Evolutionary conservation across 1,140 invertebrate genomes (phyloP), one percentile per base, ranked within the genome.

Genomic region (Pollicipes pollicipes): DNA sequence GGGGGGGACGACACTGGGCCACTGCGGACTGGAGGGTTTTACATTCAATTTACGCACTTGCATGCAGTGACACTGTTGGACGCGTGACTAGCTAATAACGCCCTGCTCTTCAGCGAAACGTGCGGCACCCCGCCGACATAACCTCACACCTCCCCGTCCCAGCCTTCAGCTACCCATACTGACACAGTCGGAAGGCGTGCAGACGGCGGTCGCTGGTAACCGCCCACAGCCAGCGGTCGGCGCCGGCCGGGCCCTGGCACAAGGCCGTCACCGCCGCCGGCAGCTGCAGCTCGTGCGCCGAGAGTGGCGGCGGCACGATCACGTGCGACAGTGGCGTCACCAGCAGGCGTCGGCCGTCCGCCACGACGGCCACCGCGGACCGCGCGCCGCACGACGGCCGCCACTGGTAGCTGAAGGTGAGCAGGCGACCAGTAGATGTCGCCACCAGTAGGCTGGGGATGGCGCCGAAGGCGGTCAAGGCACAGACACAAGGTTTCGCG

Each of bases 281-380:
- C 45, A 58, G 45, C 21, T 17, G 10, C 45, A 58, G 45, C 45
- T 82, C 80, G 71, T 84, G 83, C 66, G 88, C 86, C 68, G 83
- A 83, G 88, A 93, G 88, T 68, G 93, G 92, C 8, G 93, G 93
- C 64, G 93, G 93, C 13, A 93, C 82, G 31, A 91, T 82, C 69
- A 84, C 83, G 70, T 85, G 77, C 74, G 84, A 83, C 75, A 94
- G 90, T 68, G 85, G 83, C 21, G 91, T 93, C 30, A 93, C 68
- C 29, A 90, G 78, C 28, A 89, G 73, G 75, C 76, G 79, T 83
- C 82, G 76, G 74, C 89, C 90, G 84, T 94, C 88, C 75, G 94
- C 88, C 30, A 93, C 90, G 72, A 83, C 84, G 17, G 91, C 86
- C 27, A 3, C 1, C 10, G 17, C 4, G 2, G 24, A 26, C 2